These are phyloP conservation scores for Rhabditoides inermis DNA, from an alignment of 2,888 invertebrate species.

Conservation along the genomic window DNA sequence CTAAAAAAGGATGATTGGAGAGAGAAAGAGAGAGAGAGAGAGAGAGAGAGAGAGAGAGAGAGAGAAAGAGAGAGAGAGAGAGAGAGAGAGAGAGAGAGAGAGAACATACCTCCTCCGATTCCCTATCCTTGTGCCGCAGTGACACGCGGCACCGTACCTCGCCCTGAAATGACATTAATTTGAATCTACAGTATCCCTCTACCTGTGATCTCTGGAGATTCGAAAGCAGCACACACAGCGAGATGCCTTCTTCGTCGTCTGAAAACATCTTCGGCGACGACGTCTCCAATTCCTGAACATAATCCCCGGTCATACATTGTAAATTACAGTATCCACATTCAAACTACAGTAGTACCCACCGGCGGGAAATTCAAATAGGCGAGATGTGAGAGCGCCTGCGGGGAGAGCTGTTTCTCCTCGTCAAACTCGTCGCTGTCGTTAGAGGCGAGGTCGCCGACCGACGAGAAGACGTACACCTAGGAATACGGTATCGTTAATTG, in stretches of 20 bases:
- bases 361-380: slow-evolving; percentile 40
- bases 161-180: slow-evolving; percentile 11
- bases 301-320: background rate
- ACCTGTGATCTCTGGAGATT: slow-evolving; percentile 40
- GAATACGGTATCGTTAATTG: background rate
- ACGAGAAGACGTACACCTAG: slow-evolving; percentile 44
- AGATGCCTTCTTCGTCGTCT: slow-evolving; percentile 48
- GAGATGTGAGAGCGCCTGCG: slow-evolving; percentile 31
- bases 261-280: slow-evolving; percentile 26
- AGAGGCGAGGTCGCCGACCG: slow-evolving; percentile 24
- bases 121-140: slow-evolving; percentile 11
- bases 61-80: no score
- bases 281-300: slow-evolving; percentile 27
- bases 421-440: slow-evolving; percentile 13
- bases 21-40: no score
- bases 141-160: slow-evolving; percentile 25
- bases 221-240: slow-evolving; percentile 39
- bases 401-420: slow-evolving; percentile 16
- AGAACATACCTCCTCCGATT: background rate
- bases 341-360: slow-evolving; percentile 4
- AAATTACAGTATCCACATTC: background rate
- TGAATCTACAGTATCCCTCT: background rate
- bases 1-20: no score
- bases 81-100: slow-evolving; percentile 2
- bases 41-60: no score